Percentiles rank a stretch among this genome's conserved stretches.
Evolutionary conservation across 2,888 invertebrate genomes (phyloP).

Genomic region (Drosophila greeni): DNA sequence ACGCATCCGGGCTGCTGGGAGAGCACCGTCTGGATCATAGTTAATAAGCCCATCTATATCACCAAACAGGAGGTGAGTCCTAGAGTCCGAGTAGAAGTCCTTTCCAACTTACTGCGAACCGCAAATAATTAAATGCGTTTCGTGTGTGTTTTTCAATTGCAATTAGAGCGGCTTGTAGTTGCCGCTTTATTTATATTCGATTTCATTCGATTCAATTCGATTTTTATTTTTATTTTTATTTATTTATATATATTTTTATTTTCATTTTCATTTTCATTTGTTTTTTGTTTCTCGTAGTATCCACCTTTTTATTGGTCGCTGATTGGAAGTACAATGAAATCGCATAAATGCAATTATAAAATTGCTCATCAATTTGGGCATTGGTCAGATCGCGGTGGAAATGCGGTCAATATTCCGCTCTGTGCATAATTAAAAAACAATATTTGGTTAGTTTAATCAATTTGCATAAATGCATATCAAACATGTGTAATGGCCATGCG

Average conservation of each 20-base stretch:
- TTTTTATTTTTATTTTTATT: slow-evolving; percentile 7
- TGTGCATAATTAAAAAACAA: slow-evolving; percentile 72
- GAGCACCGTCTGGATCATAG: slow-evolving; percentile 99
- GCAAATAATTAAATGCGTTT: slow-evolving; percentile 66
- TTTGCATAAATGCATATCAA: slow-evolving; percentile 57
- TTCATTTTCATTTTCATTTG: neutral
- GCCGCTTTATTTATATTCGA: slow-evolving; percentile 26
- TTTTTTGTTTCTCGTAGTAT: neutral
- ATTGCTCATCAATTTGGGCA: slow-evolving; percentile 61
- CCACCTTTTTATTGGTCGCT: slow-evolving; percentile 18
- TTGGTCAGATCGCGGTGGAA: slow-evolving; percentile 50
- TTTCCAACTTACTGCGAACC: slow-evolving; percentile 35
- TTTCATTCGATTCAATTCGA: slow-evolving; percentile 4
- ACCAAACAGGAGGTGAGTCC: slow-evolving; percentile 92
- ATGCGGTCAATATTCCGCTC: slow-evolving; percentile 55
- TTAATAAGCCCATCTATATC: slow-evolving; percentile 98
- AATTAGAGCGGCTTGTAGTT: slow-evolving; percentile 52
- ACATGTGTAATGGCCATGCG: slow-evolving; percentile 23
- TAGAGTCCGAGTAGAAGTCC: neutral
- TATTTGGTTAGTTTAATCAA: slow-evolving; percentile 73
- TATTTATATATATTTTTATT: slow-evolving; percentile 14
- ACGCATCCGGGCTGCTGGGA: slow-evolving; percentile 99
- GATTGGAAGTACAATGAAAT: slow-evolving; percentile 40
- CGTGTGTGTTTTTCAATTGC: slow-evolving; percentile 54
- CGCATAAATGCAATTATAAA: slow-evolving; percentile 69